phyloP scores from a whole-genome alignment of 2,888 invertebrate genomes.

The Troides helena region DNA sequence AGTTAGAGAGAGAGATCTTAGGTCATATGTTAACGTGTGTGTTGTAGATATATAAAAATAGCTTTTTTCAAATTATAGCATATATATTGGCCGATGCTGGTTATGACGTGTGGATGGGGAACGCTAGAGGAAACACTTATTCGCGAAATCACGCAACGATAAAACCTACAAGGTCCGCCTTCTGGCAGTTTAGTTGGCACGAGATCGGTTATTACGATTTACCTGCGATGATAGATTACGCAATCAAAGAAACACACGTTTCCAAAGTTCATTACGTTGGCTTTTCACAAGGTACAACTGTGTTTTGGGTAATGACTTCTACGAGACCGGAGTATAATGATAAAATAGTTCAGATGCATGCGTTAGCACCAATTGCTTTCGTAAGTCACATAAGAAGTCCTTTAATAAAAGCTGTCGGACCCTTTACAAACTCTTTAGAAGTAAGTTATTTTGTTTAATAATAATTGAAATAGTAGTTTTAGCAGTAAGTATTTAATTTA shows the following conservation, averaged over 20 bases:
- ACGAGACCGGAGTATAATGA: conserved; percentile 80
- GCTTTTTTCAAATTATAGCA: conserved; percentile 61
- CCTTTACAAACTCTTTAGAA: conserved; percentile 69
- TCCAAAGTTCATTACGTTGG: conserved; percentile 84
- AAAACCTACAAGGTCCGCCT: conserved; percentile 56
- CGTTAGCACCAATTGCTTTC: conserved; percentile 82
- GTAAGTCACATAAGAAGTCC: conserved; percentile 71
- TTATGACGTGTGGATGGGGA: conserved; percentile 92
- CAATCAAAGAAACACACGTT: conserved; percentile 76
- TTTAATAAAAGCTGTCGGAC: conserved; percentile 67
- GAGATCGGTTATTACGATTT: conserved; percentile 88
- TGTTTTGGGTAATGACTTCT: conserved; percentile 81
- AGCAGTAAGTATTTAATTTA: not conserved
- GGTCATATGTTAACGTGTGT: too few species aligned
- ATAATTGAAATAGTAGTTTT: not conserved
- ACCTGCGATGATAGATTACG: conserved; percentile 87
- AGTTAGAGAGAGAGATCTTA: too few species aligned
- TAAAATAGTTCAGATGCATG: conserved; percentile 80
- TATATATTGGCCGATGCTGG: conserved; percentile 85
- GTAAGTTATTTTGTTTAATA: conserved; percentile 51
- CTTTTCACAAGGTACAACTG: conserved; percentile 85
- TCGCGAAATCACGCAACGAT: conserved; percentile 80
- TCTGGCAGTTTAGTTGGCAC: conserved; percentile 84
- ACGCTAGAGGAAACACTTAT: conserved; percentile 90
- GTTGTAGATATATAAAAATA: too few species aligned